phyloP scores from a whole-genome alignment of 2,888 invertebrate genomes.

The Octonoba sinensis region DNA sequence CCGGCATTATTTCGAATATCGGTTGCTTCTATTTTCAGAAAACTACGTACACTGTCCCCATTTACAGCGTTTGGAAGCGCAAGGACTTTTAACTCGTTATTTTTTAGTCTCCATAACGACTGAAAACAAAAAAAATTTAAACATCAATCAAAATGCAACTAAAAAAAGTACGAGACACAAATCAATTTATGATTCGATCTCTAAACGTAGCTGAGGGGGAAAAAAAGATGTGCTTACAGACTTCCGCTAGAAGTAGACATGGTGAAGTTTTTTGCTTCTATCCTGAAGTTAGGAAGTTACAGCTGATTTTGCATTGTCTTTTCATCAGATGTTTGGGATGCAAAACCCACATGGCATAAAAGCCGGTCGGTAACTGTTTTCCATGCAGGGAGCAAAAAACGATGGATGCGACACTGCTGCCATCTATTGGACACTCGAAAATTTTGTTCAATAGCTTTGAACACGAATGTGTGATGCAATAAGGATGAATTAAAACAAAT shows the following conservation, averaged over 20 bases:
- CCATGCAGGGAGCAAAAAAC: constrained; percentile 16
- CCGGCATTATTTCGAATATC: too few species aligned
- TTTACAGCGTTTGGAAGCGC: too few species aligned
- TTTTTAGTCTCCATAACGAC: constrained; percentile 48
- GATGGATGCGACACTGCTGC: constrained; percentile 6
- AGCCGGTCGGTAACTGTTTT: constrained; percentile 9
- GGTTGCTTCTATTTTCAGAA: too few species aligned
- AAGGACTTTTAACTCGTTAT: constrained; percentile 1
- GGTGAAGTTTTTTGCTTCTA: constrained; percentile 6
- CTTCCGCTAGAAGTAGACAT: constrained; percentile 57
- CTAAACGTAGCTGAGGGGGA: background rate
- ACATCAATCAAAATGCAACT: constrained; percentile 6
- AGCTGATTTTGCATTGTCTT: constrained; percentile 15
- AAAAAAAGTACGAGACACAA: background rate
- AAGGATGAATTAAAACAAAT: too few species aligned
- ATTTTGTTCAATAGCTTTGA: too few species aligned
- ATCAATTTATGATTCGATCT: background rate
- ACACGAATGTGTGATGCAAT: too few species aligned
- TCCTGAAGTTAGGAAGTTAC: background rate
- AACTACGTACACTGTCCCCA: too few species aligned
- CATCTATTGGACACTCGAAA: constrained; percentile 17
- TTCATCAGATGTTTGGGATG: constrained; percentile 23
- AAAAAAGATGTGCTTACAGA: constrained; percentile 34
- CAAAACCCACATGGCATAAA: constrained; percentile 37
- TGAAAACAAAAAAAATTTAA: constrained; percentile 4